Percentiles rank a stretch among this genome's conserved stretches.
phyloP scores from a whole-genome alignment of 1,140 invertebrate genomes.

The Drosophila ananassae region DNA sequence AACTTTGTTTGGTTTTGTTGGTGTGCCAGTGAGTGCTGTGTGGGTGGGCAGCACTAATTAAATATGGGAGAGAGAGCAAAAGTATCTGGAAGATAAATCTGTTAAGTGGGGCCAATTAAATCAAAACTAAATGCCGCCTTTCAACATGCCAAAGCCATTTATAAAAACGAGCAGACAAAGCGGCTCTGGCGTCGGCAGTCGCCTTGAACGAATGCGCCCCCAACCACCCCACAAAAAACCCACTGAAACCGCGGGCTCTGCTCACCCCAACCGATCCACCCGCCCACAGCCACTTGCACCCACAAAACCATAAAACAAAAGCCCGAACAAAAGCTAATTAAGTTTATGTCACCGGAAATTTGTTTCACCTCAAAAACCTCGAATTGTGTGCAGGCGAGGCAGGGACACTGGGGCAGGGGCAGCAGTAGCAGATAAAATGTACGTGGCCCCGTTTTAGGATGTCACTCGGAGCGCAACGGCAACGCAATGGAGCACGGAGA shows the following conservation, averaged over 20 bases:
- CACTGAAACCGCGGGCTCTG: conserved; percentile 11
- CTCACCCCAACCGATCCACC: not conserved
- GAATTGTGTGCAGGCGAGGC: conserved; percentile 70
- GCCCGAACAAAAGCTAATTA: conserved; percentile 83
- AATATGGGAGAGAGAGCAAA: conserved; percentile 34
- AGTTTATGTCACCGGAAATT: conserved; percentile 83
- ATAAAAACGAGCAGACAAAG: conserved; percentile 54
- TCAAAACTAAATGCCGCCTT: conserved; percentile 75
- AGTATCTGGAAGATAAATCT: conserved; percentile 72
- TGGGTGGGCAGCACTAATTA: conserved; percentile 55
- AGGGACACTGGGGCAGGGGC: not conserved
- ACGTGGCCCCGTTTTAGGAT: conserved; percentile 64
- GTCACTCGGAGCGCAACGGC: conserved; percentile 56
- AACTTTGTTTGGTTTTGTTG: conserved; percentile 2
- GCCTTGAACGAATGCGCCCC: conserved; percentile 4
- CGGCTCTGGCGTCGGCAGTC: conserved; percentile 2
- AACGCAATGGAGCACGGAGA: conserved; percentile 30
- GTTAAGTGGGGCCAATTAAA: conserved; percentile 75
- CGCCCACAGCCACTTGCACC: conserved; percentile 60
- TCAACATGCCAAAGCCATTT: conserved; percentile 64
- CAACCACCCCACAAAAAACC: conserved; percentile 12
- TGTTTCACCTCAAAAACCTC: conserved; percentile 83
- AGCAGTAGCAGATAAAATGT: conserved; percentile 67
- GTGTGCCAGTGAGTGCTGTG: not conserved
- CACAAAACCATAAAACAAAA: conserved; percentile 82